Percentiles rank a stretch among this genome's conserved stretches.
phyloP scores from a whole-genome alignment of 1,140 invertebrate species.

The Drosophila pruinosa region DNA sequence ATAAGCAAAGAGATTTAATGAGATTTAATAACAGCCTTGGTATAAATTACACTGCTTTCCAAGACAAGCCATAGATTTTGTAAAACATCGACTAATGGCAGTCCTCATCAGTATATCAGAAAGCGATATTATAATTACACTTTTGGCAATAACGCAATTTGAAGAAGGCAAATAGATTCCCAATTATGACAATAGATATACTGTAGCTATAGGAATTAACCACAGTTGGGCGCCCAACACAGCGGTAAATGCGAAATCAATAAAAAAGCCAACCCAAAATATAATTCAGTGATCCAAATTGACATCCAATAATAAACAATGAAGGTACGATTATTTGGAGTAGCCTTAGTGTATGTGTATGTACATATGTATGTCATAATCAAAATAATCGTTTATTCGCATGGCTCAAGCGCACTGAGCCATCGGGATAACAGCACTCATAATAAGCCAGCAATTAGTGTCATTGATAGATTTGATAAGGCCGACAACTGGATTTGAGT shows the following conservation, averaged over 20 bases:
- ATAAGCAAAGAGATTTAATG: too few species aligned
- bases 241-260: conserved; percentile 37
- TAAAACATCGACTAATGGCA: too few species aligned
- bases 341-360: background rate
- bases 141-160: background rate
- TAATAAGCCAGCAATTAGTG: conserved; percentile 77
- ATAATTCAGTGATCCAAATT: conserved; percentile 12
- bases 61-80: too few species aligned
- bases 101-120: too few species aligned
- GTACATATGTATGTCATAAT: conserved; percentile 35
- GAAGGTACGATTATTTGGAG: background rate
- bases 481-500: conserved; percentile 40
- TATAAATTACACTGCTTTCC: too few species aligned
- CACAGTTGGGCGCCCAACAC: background rate
- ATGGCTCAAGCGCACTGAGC: conserved; percentile 29
- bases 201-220: background rate
- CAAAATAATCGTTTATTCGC: conserved; percentile 66
- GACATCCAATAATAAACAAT: conserved; percentile 26
- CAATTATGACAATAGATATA: background rate
- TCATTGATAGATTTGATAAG: conserved; percentile 63
- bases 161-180: conserved; percentile 8
- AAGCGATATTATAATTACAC: conserved; percentile 2
- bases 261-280: conserved; percentile 14
- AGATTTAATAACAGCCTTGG: too few species aligned
- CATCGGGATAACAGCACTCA: conserved; percentile 32